A percentile compares a stretch with the other conserved stretches of the same genome.
phyloP scores from a whole-genome alignment of 1,140 invertebrate genomes.

The Cyphomyrmex costatus region DNA sequence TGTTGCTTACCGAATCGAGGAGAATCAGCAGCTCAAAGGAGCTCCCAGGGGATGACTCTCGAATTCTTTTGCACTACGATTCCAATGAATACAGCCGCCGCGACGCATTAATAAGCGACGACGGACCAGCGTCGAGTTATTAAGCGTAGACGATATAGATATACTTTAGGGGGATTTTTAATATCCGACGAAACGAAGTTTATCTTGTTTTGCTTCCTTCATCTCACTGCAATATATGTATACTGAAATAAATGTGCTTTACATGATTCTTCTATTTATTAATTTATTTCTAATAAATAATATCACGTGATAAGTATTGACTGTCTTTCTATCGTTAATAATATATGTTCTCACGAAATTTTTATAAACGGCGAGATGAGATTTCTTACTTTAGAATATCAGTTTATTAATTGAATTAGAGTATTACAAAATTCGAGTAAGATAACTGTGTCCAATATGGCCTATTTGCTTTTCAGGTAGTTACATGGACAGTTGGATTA shows the following conservation, averaged over 20 bases:
- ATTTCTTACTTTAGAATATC: too few species aligned
- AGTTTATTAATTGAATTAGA: too few species aligned
- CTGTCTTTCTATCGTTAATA: background rate
- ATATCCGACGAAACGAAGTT: background rate
- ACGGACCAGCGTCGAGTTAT: slow-evolving; percentile 19
- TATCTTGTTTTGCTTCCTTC: background rate
- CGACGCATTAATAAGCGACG: slow-evolving; percentile 22
- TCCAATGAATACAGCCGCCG: slow-evolving; percentile 63
- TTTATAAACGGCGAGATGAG: background rate
- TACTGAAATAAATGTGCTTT: background rate
- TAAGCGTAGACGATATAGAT: slow-evolving; percentile 24
- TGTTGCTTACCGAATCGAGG: slow-evolving; percentile 69
- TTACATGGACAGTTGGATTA: too few species aligned
- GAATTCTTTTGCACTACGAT: slow-evolving; percentile 72
- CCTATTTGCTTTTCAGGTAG: too few species aligned
- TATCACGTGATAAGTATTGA: background rate
- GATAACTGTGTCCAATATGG: too few species aligned
- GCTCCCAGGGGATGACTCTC: slow-evolving; percentile 31
- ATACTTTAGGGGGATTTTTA: slow-evolving; percentile 6
- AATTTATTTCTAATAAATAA: background rate
- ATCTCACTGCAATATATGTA: background rate
- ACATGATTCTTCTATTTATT: background rate
- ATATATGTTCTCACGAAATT: background rate
- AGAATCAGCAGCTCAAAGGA: slow-evolving; percentile 64
- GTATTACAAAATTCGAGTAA: too few species aligned